A percentile compares a stretch with the other conserved stretches of the same genome.
Evolutionary conservation across 2,113 vertebrate genomes (phyloP).

Genomic region (Xiphorhynchus elegans): DNA sequence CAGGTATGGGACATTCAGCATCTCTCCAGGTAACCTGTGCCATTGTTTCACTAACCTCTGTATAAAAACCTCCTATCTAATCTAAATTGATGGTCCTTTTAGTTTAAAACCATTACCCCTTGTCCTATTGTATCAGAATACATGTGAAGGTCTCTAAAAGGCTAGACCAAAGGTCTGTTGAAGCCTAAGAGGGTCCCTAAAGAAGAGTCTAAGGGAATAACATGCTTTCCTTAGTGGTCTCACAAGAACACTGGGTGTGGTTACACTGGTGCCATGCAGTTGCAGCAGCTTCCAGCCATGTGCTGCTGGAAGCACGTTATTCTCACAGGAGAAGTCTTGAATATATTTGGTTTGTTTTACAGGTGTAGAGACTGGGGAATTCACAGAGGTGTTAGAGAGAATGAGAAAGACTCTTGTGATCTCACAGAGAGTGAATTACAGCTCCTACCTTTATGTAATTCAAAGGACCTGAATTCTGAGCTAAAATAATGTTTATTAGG

Average conservation of each 20-base stretch:
- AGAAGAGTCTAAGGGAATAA: not conserved
- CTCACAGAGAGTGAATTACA: not conserved
- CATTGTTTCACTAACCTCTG: not conserved
- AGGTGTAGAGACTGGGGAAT: not conserved
- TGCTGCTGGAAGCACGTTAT: not conserved
- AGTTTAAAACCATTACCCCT: not conserved
- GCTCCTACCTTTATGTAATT: not conserved
- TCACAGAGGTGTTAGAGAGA: too few species aligned
- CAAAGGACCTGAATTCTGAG: too few species aligned
- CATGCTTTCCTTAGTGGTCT: not conserved
- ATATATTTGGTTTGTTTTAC: not conserved
- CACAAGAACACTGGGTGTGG: not conserved
- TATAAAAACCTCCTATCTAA: not conserved
- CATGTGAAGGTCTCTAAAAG: not conserved
- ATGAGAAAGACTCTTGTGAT: not conserved
- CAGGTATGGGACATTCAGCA: not conserved
- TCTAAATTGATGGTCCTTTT: not conserved
- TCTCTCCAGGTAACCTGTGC: too few species aligned
- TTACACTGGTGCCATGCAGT: accelerated
- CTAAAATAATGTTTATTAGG: too few species aligned
- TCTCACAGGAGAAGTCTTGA: not conserved
- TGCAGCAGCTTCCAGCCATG: not conserved
- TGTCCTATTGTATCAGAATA: not conserved
- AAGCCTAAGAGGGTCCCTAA: too few species aligned
- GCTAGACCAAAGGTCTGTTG: accelerated